phyloP scores from a whole-genome alignment of 2,797 vertebrate species.

The Lepus townsendii region DNA sequence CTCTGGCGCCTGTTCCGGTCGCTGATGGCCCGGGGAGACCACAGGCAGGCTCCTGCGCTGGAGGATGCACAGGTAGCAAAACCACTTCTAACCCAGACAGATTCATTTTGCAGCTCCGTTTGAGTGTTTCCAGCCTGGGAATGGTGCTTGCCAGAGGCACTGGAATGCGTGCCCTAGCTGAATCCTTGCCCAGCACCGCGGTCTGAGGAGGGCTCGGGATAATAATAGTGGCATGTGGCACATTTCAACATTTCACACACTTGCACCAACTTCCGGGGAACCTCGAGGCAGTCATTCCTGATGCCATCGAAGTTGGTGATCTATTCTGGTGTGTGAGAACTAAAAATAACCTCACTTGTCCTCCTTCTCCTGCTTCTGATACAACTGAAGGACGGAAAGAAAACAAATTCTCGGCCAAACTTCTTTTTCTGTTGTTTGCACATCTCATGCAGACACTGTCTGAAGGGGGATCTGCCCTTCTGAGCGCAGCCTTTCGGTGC shows the following conservation, averaged over 20 bases:
- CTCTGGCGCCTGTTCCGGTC: slow-evolving; percentile 93
- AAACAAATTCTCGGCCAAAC: neutral
- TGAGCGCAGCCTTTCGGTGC: neutral
- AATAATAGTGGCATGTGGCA: neutral
- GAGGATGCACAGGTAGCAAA: slow-evolving; percentile 92
- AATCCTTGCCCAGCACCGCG: neutral
- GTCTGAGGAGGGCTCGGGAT: neutral
- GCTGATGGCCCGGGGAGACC: slow-evolving; percentile 90
- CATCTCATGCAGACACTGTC: neutral
- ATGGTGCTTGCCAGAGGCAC: slow-evolving; percentile 31
- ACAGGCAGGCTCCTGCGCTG: slow-evolving; percentile 84
- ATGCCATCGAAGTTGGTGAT: neutral
- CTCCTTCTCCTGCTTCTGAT: neutral
- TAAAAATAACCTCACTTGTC: neutral
- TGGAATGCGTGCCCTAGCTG: neutral
- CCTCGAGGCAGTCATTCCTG: neutral
- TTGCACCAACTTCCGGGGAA: slow-evolving; percentile 47
- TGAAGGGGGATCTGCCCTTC: slow-evolving; percentile 56
- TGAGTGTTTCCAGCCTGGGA: slow-evolving; percentile 47
- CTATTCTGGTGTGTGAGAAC: slow-evolving; percentile 1
- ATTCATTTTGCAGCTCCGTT: slow-evolving; percentile 56
- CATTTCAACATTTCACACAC: slow-evolving; percentile 28
- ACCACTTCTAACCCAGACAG: slow-evolving; percentile 63
- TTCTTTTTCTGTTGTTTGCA: neutral
- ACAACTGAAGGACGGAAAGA: neutral